A percentile compares a stretch with the other conserved stretches of the same genome.
Conservation (phyloP, 2,113 vertebrate genomes). For the Scomber scombrus region DNA sequence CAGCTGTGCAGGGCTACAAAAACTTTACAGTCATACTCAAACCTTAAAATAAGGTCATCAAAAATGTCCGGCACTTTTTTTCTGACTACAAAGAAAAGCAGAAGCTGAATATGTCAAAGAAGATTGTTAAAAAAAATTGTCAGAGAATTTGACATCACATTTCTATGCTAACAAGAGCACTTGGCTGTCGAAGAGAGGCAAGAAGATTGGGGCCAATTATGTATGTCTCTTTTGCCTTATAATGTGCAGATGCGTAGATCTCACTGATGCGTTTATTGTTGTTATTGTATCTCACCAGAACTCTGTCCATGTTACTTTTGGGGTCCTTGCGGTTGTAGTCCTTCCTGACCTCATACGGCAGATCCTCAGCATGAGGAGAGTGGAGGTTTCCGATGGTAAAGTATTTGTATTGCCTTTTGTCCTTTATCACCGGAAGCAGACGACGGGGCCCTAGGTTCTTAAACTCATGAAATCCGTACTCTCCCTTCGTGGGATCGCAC, state of each 20-base stretch:
- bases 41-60: neutral
- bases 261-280: slow-evolving; percentile 69
- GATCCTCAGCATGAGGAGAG: slow-evolving; percentile 44
- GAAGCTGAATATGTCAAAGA: slow-evolving; percentile 3
- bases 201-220: slow-evolving; percentile 69
- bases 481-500: slow-evolving; percentile 62
- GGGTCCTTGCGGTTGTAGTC: slow-evolving; percentile 70
- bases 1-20: neutral
- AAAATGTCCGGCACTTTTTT: neutral
- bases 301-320: slow-evolving; percentile 79
- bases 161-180: neutral
- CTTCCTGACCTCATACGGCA: slow-evolving; percentile 70
- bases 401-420: slow-evolving; percentile 58
- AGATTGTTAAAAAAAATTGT: neutral
- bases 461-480: slow-evolving; percentile 78
- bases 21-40: neutral
- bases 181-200: slow-evolving; percentile 39
- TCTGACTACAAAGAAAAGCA: slow-evolving; percentile 31
- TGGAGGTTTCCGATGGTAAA: slow-evolving; percentile 80
- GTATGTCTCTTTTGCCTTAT: slow-evolving; percentile 67
- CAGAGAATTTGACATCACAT: slow-evolving; percentile 1
- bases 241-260: slow-evolving; percentile 80
- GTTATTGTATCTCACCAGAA: slow-evolving; percentile 77
- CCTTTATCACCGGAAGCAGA: slow-evolving; percentile 74
- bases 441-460: neutral